Conservation (phyloP, 2,113 vertebrate genomes). For the Rhagologus leucostigma region DNA sequence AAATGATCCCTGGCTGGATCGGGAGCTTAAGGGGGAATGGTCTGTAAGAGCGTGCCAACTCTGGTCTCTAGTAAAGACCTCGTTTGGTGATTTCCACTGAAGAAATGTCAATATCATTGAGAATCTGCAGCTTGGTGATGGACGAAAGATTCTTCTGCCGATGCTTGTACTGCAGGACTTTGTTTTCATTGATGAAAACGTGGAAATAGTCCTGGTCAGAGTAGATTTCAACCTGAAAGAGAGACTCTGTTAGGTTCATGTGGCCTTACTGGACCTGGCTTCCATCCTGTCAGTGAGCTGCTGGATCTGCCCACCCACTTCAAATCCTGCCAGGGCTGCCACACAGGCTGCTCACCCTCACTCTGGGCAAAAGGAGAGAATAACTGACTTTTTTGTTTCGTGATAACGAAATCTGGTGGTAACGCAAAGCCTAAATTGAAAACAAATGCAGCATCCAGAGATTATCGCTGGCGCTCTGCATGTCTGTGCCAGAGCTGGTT, state of each 20-base stretch:
- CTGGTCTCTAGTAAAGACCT: constrained; percentile 43
- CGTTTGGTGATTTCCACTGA: constrained; percentile 76
- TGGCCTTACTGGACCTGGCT: background rate
- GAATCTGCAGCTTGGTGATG: constrained; percentile 76
- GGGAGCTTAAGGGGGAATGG: background rate
- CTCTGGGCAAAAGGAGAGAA: background rate
- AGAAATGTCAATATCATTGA: constrained; percentile 73
- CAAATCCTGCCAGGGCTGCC: background rate
- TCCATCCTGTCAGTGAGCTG: background rate
- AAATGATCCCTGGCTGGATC: background rate
- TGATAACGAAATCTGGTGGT: background rate
- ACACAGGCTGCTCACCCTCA: background rate
- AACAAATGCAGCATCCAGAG: background rate
- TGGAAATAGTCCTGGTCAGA: constrained; percentile 77
- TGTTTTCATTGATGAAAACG: constrained; percentile 71
- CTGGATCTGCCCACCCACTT: background rate
- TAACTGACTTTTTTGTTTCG: background rate
- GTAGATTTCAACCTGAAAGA: constrained; percentile 78
- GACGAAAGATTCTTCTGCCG: constrained; percentile 70
- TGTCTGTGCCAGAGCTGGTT: background rate
- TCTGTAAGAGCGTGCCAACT: background rate
- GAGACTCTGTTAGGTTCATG: background rate
- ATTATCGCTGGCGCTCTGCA: background rate
- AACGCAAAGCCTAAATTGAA: background rate
- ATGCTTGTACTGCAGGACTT: constrained; percentile 76